Evolutionary conservation across 1,140 invertebrate genomes (phyloP).

Genomic region (Drosophila truncata): DNA sequence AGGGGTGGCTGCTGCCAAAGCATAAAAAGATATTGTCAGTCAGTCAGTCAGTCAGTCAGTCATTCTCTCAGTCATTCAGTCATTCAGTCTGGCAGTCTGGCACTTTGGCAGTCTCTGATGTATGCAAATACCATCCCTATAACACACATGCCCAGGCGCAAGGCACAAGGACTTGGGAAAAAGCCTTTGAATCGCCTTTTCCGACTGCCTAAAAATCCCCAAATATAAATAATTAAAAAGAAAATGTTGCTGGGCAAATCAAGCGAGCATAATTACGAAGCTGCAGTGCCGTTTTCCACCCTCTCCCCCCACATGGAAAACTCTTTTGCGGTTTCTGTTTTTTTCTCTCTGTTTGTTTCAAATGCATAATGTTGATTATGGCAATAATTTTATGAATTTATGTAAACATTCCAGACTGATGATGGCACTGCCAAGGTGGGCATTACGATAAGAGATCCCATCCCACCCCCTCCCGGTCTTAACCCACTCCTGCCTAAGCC

Average conservation of each 20-base stretch:
- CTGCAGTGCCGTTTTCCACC: conserved; percentile 12
- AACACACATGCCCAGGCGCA: conserved; percentile 24
- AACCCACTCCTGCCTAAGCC: conserved; percentile 2
- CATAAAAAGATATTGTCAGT: conserved; percentile 79
- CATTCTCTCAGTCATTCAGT: conserved; percentile 33
- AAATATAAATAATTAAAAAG: conserved; percentile 84
- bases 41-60: conserved; percentile 32
- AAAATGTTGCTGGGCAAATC: conserved; percentile 82
- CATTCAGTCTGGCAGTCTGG: conserved; percentile 22
- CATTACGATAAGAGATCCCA: conserved; percentile 50
- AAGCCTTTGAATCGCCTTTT: conserved; percentile 66
- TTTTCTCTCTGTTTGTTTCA: conserved; percentile 61
- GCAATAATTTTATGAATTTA: conserved; percentile 85
- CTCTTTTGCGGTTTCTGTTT: conserved; percentile 70
- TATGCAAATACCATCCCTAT: conserved; percentile 80
- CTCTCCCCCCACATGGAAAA: neutral
- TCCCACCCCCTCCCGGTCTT: neutral
- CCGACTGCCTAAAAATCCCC: conserved; percentile 78
- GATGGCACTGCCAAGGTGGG: conserved; percentile 59
- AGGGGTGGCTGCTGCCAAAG: conserved; percentile 32
- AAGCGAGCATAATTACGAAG: conserved; percentile 76
- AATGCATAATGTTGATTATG: conserved; percentile 85
- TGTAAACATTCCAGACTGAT: conserved; percentile 63
- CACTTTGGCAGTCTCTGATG: conserved; percentile 56
- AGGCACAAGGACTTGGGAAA: conserved; percentile 32